A percentile compares a stretch with the other conserved stretches of the same genome.
phyloP scores from a whole-genome alignment of 2,888 invertebrate genomes.

The Lacanobia oleracea region DNA sequence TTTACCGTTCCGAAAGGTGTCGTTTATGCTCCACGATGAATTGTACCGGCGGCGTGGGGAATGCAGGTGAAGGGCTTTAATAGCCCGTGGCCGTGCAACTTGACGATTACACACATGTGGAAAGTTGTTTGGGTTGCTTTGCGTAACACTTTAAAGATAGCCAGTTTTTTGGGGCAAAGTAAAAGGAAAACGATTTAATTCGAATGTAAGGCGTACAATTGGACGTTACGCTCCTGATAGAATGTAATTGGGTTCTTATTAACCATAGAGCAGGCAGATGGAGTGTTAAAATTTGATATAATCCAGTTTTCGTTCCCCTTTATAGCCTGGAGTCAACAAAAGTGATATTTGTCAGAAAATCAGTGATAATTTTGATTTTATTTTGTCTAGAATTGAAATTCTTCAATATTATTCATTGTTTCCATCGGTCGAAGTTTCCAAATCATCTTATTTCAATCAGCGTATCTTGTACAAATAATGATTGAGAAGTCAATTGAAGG shows the following conservation, averaged over 20 bases:
- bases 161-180: slow-evolving; percentile 28
- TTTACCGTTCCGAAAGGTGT: slow-evolving; percentile 36
- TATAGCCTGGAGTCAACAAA: neutral
- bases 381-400: neutral
- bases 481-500: neutral
- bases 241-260: no score
- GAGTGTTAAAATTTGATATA: no score
- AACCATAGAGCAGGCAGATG: no score
- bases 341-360: no score
- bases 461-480: neutral
- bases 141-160: slow-evolving; percentile 41
- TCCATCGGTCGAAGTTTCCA: neutral
- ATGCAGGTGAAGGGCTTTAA: slow-evolving; percentile 61
- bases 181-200: slow-evolving; percentile 37
- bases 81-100: slow-evolving; percentile 54
- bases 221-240: no score
- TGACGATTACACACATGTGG: slow-evolving; percentile 56
- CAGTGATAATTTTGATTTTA: no score
- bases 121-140: slow-evolving; percentile 58
- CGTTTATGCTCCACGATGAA: slow-evolving; percentile 36
- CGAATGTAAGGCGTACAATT: neutral
- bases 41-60: slow-evolving; percentile 34
- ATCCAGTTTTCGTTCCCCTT: neutral
- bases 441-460: neutral
- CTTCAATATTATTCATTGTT: no score